Percentiles rank a stretch among this genome's conserved stretches.
phyloP scores from a whole-genome alignment of 2,113 vertebrate genomes.

The Myrmophylax atrothorax region DNA sequence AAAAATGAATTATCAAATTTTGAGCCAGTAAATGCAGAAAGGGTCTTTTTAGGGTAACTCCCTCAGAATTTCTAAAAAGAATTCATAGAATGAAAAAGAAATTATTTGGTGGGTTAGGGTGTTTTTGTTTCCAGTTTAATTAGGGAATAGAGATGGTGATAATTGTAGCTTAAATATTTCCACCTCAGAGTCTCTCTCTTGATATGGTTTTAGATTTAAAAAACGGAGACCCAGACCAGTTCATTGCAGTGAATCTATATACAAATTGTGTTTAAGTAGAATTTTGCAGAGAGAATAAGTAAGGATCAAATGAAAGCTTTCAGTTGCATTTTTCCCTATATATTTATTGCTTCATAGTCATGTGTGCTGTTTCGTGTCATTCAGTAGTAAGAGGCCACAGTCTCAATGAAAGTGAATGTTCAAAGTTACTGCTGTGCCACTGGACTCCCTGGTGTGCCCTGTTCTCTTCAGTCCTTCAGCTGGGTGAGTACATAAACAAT shows the following conservation, averaged over 20 bases:
- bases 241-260: neutral
- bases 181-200: neutral
- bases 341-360: neutral
- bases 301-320: neutral
- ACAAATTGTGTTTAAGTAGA: neutral
- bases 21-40: neutral
- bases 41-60: neutral
- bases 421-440: neutral
- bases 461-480: neutral
- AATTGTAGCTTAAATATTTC: neutral
- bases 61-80: neutral
- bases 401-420: neutral
- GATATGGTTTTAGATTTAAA: neutral
- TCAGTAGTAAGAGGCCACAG: neutral
- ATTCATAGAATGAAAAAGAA: neutral
- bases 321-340: neutral
- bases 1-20: neutral
- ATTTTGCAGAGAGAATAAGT: neutral
- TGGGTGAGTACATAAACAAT: neutral
- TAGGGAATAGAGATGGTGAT: neutral
- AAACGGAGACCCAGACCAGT: neutral
- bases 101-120: neutral
- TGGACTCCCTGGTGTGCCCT: neutral
- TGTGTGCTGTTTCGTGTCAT: neutral
- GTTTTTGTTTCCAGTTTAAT: neutral